A percentile compares a stretch with the other conserved stretches of the same genome.
Evolutionary conservation across 2,888 invertebrate genomes (phyloP).

Genomic region (Aphelenchoides bicaudatus): DNA sequence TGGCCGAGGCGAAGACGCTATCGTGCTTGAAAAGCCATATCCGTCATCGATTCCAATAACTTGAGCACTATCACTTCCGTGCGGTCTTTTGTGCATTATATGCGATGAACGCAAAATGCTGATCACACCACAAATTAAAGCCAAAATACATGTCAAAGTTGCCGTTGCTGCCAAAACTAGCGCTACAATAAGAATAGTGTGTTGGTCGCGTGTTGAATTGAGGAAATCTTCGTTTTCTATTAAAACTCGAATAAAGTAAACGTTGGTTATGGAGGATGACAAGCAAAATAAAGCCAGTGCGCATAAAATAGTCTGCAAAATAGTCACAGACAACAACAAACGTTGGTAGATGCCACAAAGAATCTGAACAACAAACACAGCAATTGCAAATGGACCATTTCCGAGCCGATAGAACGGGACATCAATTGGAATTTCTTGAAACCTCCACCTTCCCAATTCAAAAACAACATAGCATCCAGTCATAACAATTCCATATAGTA

Average conservation of each 20-base stretch:
- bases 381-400: slow-evolving; percentile 55
- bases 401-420: slow-evolving; percentile 56
- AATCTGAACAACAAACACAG: slow-evolving; percentile 56
- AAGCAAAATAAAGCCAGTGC: slow-evolving; percentile 56
- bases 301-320: slow-evolving; percentile 52
- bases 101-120: slow-evolving; percentile 54
- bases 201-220: slow-evolving; percentile 21
- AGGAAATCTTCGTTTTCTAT: slow-evolving; percentile 43
- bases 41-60: slow-evolving; percentile 25
- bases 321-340: slow-evolving; percentile 45
- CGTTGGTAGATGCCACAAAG: slow-evolving; percentile 41
- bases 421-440: slow-evolving; percentile 51
- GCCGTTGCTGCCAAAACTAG: slow-evolving; percentile 53
- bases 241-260: slow-evolving; percentile 51
- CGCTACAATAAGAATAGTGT: slow-evolving; percentile 42
- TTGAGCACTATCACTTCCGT: slow-evolving; percentile 23
- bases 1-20: slow-evolving; percentile 29
- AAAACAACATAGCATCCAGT: slow-evolving; percentile 58
- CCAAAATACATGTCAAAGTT: slow-evolving; percentile 52
- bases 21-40: slow-evolving; percentile 20
- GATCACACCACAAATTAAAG: slow-evolving; percentile 44
- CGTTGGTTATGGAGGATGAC: slow-evolving; percentile 53
- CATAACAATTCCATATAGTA: slow-evolving; percentile 55
- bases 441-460: slow-evolving; percentile 59
- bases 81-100: slow-evolving; percentile 46